phyloP scores from a whole-genome alignment of 2,888 invertebrate species.

The Drosophila testacea region DNA sequence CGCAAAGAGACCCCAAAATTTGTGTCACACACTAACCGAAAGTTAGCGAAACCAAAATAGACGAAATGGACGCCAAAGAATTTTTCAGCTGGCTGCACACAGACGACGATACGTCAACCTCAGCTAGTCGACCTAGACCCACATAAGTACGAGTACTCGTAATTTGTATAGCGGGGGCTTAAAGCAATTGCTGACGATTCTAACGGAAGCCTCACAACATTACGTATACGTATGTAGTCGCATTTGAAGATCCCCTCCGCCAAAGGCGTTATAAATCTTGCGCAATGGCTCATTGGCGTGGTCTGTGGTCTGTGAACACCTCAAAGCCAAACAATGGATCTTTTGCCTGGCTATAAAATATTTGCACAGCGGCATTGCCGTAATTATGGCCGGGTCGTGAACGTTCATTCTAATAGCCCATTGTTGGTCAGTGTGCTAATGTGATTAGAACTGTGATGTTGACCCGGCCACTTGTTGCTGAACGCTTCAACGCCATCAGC shows the following conservation, averaged over 20 bases:
- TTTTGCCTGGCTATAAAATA: conserved; percentile 31
- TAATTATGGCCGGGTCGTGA: conserved; percentile 57
- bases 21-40: conserved; percentile 64
- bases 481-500: conserved; percentile 51
- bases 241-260: conserved; percentile 28
- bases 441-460: conserved; percentile 66
- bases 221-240: conserved; percentile 5
- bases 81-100: conserved; percentile 70
- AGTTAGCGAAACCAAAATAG: conserved; percentile 31
- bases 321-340: conserved; percentile 60
- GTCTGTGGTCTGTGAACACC: conserved; percentile 58
- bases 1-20: conserved; percentile 48
- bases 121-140: conserved; percentile 68
- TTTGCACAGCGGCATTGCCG: conserved; percentile 41
- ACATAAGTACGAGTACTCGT: conserved; percentile 37
- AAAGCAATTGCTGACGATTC: conserved; percentile 51
- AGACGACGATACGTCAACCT: conserved; percentile 38
- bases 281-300: conserved; percentile 73
- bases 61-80: conserved; percentile 74
- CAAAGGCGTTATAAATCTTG: conserved; percentile 77
- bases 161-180: conserved; percentile 20
- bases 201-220: conserved; percentile 61
- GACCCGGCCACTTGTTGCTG: conserved; percentile 71
- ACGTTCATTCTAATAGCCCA: conserved; percentile 61
- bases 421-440: conserved; percentile 76